Conservation (phyloP, 2,888 invertebrate genomes). For the Luffia ferchaultella region DNA sequence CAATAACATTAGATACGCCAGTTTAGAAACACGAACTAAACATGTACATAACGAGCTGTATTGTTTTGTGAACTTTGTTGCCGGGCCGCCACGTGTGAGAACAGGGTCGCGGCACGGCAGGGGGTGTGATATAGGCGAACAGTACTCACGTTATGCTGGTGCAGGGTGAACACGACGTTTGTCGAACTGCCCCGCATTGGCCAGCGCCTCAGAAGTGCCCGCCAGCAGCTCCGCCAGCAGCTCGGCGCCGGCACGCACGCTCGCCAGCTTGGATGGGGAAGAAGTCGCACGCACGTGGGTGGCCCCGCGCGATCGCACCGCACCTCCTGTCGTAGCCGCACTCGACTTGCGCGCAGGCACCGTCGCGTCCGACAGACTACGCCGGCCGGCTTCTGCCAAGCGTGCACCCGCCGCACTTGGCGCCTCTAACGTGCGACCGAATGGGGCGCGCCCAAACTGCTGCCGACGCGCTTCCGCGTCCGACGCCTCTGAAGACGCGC, state of each 20-base stretch:
- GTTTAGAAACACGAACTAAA: too few relatives aligned
- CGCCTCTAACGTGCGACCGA: conserved; percentile 49
- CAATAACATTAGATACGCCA: too few relatives aligned
- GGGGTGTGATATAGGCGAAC: too few relatives aligned
- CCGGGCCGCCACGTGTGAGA: too few relatives aligned
- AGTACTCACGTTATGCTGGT: conserved; percentile 60
- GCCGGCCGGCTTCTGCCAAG: conserved; percentile 64
- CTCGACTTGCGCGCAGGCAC: conserved; percentile 69
- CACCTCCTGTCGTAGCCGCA: conserved; percentile 56
- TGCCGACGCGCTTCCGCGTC: conserved; percentile 56
- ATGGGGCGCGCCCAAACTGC: conserved; percentile 73
- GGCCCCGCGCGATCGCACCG: conserved; percentile 51
- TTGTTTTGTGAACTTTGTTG: too few relatives aligned
- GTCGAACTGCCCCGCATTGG: conserved; percentile 64
- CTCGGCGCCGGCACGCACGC: conserved; percentile 63
- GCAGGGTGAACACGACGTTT: conserved; percentile 57
- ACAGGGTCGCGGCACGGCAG: too few relatives aligned
- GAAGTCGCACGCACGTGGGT: conserved; percentile 81
- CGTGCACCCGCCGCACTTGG: conserved; percentile 35
- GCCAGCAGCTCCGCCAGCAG: conserved; percentile 79
- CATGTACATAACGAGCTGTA: too few relatives aligned
- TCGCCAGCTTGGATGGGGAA: conserved; percentile 80
- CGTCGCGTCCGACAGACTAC: conserved; percentile 52
- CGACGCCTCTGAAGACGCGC: conserved; percentile 21
- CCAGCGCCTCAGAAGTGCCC: conserved; percentile 81